These are phyloP conservation scores for Echinometra lucunter DNA, from an alignment of 53 echinoderm and acorn worm species.

Conservation along the genomic window DNA sequence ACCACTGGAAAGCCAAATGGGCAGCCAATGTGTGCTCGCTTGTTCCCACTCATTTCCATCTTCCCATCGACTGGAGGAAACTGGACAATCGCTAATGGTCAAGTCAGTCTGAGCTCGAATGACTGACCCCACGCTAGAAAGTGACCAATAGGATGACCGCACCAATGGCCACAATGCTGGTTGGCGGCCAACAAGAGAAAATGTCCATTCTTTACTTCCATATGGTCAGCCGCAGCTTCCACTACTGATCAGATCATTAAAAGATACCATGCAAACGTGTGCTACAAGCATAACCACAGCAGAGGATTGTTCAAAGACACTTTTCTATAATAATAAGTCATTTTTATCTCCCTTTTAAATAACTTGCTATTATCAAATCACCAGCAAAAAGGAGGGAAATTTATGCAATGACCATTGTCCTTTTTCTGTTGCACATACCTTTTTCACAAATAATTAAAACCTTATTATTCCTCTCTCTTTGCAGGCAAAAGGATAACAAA, in stretches of 20 bases:
- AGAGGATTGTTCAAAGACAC: background rate
- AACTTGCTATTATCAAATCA: background rate
- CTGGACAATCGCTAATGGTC: constrained; percentile 55
- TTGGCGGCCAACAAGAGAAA: background rate
- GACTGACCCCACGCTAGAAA: constrained; percentile 33
- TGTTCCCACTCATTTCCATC: constrained; percentile 25
- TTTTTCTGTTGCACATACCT: background rate
- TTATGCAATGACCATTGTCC: background rate
- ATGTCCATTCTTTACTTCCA: constrained; percentile 6
- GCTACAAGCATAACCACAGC: background rate
- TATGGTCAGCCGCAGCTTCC: constrained; percentile 17
- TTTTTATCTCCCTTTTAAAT: background rate
- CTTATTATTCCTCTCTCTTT: too few relatives aligned
- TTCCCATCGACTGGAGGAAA: background rate
- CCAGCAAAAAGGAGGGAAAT: background rate
- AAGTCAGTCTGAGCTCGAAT: background rate
- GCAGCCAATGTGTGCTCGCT: constrained; percentile 4
- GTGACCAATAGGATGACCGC: constrained; percentile 57
- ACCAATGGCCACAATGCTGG: constrained; percentile 13
- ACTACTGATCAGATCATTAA: background rate
- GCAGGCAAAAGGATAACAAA: too few relatives aligned
- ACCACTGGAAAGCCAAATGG: background rate
- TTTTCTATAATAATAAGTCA: background rate
- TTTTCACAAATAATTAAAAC: too few relatives aligned
- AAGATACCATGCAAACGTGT: constrained; percentile 5